Evolutionary conservation across 2,797 vertebrate genomes (phyloP).

Genomic region (Alectoris magna): DNA sequence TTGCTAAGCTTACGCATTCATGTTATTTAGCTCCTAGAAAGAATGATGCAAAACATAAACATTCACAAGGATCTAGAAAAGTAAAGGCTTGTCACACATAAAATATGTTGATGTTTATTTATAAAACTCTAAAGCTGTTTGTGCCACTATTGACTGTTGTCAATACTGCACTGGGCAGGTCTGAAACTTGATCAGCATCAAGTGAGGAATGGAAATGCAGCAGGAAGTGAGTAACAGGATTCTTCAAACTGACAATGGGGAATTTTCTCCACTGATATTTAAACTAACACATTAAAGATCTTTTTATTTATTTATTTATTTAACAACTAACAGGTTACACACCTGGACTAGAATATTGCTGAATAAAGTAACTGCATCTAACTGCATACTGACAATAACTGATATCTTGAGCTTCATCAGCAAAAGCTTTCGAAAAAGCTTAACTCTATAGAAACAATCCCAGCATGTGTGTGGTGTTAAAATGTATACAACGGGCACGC

Average conservation of each 20-base stretch:
- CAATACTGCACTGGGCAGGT: constrained; percentile 76
- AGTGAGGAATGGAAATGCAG: constrained; percentile 68
- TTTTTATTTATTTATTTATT: neutral
- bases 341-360: neutral
- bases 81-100: neutral
- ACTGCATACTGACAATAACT: neutral
- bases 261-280: neutral
- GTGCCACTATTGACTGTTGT: constrained; percentile 48
- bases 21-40: neutral
- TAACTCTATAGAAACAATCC: neutral
- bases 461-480: neutral
- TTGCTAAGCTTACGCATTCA: neutral
- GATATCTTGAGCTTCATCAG: neutral
- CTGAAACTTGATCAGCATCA: constrained; percentile 59
- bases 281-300: constrained; percentile 24
- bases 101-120: neutral
- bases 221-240: constrained; percentile 78
- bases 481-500: accelerated
- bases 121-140: neutral
- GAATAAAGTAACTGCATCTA: neutral
- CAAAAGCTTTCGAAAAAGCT: neutral
- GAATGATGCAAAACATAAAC: neutral
- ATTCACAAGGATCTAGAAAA: neutral
- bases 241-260: constrained; percentile 37
- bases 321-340: constrained; percentile 63